Base-by-base conservation (phyloP, 2,113 vertebrate genomes). In the Murina feae region DNA sequence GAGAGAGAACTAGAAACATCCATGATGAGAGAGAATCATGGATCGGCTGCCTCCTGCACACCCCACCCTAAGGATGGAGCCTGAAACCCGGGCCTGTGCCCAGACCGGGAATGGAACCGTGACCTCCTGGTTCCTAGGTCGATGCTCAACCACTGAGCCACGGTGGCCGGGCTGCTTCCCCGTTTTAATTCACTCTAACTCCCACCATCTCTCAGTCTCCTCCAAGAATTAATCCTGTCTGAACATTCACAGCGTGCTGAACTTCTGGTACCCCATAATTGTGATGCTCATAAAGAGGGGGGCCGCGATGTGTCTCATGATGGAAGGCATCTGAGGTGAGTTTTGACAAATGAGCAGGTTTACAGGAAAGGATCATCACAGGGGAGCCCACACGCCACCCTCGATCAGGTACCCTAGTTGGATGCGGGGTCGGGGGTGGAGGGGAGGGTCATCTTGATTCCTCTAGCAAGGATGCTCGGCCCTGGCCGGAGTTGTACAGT, bases 391-490 rank as follows among this genome's bases (percentile, higher is more conserved):
- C 39, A 42, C 49, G 16, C 9, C 12, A 37, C 23, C 51, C 25
- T 37, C 42, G 14, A 42, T 35, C 12, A 1, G 28, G 8, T 13
- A 20, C 14, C 51, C 20, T 49, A 39, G 9, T 68, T 75, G 78
- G 14, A 39, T 1, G 1, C 21, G 16, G 37, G 20, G n/a, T n/a
- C n/a, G n/a, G 47, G 13, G 3, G 47, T 9, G 42, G 47, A 1
- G 4, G 49, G 49, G 47, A 47, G 42, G 13, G 30, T 49, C 10
- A 66, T 49, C 30, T 37, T 30, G 44, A 42, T 65, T 53, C 30
- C 20, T 8, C n/a, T 23, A 39, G 28, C 35, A 53, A 6, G n/a
- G 18, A 49, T 16, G 49, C 49, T 49, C 49, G 14, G 14, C 49
- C 53, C 18, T 21, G 18, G 53, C 53, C 53, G 53, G 53, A 21